Evolutionary conservation across 2,797 vertebrate species (phyloP), one percentile per base, ranked within the genome.

Genomic region (Brotula barbata): DNA sequence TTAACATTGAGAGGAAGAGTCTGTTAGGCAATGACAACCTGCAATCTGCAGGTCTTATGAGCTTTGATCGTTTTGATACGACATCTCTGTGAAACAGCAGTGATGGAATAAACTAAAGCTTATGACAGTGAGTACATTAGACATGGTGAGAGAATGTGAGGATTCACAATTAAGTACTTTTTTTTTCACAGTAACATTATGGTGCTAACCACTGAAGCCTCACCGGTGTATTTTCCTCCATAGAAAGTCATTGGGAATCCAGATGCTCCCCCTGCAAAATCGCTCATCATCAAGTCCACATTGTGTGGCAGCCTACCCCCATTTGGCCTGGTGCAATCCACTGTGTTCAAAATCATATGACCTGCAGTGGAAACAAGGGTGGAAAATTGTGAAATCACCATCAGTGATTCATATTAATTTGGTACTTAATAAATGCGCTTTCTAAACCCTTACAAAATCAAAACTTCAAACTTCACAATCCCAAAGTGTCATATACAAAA

Each of bases 171-270:
- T 28, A 8, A 8, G 6, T 11, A 6, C 9, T 33, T 33, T 33
- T 11, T 33, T 33, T 33, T 33, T 33, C 9, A 33, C 15, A 31
- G 12, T 49, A 17, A 22, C 3, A 0, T 42, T 13, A 36, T 33
- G 8, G 22, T 13, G 3, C 1, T 4, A 15, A 17, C 20, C 14
- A 47, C 5, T 41, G 40, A 23, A 13, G 7, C 0, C 75, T 88
- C 80, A 93, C 93, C 92, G 0, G 77, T 92, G 83, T 91, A 94
- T 70, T 92, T 93, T 34, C 92, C 91, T 22, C 88, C 86, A 5
- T 55, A 80, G 71, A 93, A 93, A 40, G 90, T 92, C 92, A 93
- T 91, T 4, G 92, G 93, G 64, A 94, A 94, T 28, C 92, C 93
- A 15, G 93, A 93, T 1, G 92, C 92, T 2, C 92, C 92, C 12